These are phyloP conservation scores for Halisarca cf. caerulea DNA, from an alignment of 37 sponge, comb jelly and placozoan species.

Conservation along the genomic window DNA sequence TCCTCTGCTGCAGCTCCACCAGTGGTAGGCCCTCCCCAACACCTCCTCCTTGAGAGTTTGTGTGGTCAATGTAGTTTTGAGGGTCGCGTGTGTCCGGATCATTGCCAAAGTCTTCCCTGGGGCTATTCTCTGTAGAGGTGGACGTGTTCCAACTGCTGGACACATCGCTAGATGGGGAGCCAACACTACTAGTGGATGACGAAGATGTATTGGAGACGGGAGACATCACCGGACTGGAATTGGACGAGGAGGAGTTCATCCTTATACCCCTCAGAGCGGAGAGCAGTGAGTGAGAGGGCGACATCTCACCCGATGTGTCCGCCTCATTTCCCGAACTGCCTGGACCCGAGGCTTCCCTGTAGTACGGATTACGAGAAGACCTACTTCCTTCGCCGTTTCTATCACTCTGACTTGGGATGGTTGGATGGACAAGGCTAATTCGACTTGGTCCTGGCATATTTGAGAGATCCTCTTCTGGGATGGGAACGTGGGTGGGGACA, in stretches of 20 bases:
- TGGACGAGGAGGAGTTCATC: background rate
- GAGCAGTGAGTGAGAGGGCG: slow-evolving; percentile 15
- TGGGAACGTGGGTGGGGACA: background rate
- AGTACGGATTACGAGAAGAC: too few relatives aligned
- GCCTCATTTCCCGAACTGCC: too few relatives aligned
- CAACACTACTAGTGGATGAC: background rate
- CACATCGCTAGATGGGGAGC: slow-evolving; percentile 16
- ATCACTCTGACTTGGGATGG: too few relatives aligned
- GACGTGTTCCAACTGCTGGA: background rate
- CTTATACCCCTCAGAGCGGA: background rate
- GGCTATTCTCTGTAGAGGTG: background rate
- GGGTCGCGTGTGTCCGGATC: background rate
- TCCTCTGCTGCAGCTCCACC: background rate
- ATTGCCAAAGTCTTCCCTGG: background rate
- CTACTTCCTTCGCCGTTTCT: background rate
- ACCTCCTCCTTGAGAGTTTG: background rate
- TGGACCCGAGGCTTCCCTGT: too few relatives aligned
- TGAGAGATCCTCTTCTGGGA: background rate
- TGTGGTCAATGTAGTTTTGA: background rate
- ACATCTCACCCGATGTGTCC: background rate
- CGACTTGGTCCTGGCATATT: slow-evolving; percentile 22
- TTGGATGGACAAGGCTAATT: too few relatives aligned
- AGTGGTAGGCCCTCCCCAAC: background rate
- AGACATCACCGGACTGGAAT: slow-evolving; percentile 11
- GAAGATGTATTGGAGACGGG: background rate